Evolutionary conservation across 2,797 vertebrate genomes (phyloP), one percentile per base, ranked within the genome.

Genomic region (Eleutherodactylus coqui): DNA sequence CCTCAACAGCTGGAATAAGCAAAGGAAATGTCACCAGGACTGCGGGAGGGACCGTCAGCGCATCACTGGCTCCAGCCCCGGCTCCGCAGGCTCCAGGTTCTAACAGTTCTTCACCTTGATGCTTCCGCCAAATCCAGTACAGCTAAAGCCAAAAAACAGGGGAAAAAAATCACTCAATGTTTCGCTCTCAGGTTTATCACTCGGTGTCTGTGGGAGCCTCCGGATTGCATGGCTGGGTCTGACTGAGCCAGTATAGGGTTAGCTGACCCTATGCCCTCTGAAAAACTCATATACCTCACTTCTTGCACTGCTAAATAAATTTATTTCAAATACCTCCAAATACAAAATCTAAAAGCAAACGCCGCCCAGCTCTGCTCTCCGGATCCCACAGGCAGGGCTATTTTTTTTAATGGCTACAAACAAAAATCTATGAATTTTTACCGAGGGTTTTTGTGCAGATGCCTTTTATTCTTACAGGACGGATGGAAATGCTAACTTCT

Each of bases 41-140:
- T 43, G 83, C 89, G 29, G 83, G 88, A 83, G 76, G 86, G 73
- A 58, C 86, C 86, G 8, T 89, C 0, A 24, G 88, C 34, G 1
- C 73, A n/a, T 60, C 41, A 0, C 67, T 0, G 53, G 88, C 83
- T 19, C 83, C 0, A 88, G 90, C 38, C 67, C 91, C 94, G 0
- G 90, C 91, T 75, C 93, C 95, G 49, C 92, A 96, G 88, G 95
- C 95, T 92, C 95, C 97, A 97, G 97, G 97, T 96, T 98, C 97
- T 10, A 94, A 96, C 91, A 91, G 93, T 85, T 89, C 92, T 91
- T 91, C 92, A 38, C 9, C 75, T 16, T 51, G 79, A 32, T 82
- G n/a, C 43, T 86, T 60, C 84, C 78, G 1, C 11, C 86, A 87
- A 43, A 87, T 53, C 51, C 21, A 60, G 72, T 90, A 24, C 89